Base-by-base conservation (phyloP, 2,113 vertebrate species). In the Cacatua alba region DNA sequence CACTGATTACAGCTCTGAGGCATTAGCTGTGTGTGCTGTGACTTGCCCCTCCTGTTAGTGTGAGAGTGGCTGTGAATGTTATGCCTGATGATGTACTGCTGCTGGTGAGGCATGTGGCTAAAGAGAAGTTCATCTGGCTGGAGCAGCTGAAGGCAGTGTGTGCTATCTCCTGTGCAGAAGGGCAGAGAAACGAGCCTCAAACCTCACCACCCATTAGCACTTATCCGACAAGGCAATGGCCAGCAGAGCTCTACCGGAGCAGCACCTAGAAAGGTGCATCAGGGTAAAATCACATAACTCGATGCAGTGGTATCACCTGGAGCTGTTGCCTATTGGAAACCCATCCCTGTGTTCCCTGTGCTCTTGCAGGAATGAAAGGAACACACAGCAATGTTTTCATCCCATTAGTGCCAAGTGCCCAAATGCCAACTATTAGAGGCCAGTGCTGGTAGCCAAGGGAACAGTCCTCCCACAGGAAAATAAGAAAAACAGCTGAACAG, bases 401-500 rank as follows among this genome's bases (percentile, higher is more conserved):
- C 69, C 80, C 49, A 15, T 74, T 74, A 64, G 67, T 25, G 69
- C 76, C 7, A 28, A 86, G 44, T 93, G 72, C 44, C 80, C 77
- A 88, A 94, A 90, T 88, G 86, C 72, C 82, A 57, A 28, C 76
- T 92, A 49, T 88, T 41, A 88, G 41, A 84, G 95, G 65, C 65
- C 88, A 90, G 80, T 24, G 7, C 33, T 65, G 77, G 92, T 97
- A 95, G 95, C 90, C 95, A 94, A 92, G 96, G 95, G 94, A 96
- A 96, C 95, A 64, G 76, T 72, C 77, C 64, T 93, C 52, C 65
- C 52, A 64, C 48, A 78, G 72, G 33, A 88, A 92, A 94, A 90
- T 23, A 52, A 85, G 70, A 60, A 94, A 95, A 93, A 55, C 64
- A 59, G 80, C 44, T 41, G 57, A 94, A 43, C 62, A 94, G 65